phyloP scores from a whole-genome alignment of 2,113 vertebrate genomes.

The Cervus canadensis region DNA sequence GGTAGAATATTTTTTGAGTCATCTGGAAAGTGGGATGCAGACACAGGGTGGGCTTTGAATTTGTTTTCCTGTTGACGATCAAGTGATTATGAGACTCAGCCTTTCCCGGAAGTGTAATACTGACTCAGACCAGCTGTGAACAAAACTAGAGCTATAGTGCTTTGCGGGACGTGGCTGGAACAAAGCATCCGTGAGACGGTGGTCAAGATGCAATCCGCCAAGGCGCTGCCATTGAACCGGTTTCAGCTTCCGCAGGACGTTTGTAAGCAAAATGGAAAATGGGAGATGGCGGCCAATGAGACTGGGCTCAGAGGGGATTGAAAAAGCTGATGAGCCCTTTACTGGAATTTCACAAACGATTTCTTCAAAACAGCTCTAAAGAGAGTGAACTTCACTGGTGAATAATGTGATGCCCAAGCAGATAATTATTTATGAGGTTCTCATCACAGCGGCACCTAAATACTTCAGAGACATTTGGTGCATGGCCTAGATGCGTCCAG shows the following conservation, averaged over 20 bases:
- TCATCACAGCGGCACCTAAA: slow-evolving; percentile 6
- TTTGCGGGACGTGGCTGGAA: not conserved
- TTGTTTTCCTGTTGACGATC: not conserved
- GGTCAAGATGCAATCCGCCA: not conserved
- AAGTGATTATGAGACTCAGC: not conserved
- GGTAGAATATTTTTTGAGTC: not conserved
- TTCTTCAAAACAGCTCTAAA: slow-evolving; percentile 23
- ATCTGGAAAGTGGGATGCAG: not conserved
- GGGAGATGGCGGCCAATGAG: not conserved
- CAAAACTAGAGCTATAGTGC: not conserved
- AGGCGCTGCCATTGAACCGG: fast-evolving
- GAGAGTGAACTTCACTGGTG: not conserved
- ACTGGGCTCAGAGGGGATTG: not conserved
- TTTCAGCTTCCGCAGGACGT: not conserved
- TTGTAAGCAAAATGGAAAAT: not conserved
- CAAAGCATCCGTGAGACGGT: not conserved
- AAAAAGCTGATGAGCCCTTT: not conserved
- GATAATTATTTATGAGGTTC: slow-evolving; percentile 48
- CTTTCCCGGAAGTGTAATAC: not conserved
- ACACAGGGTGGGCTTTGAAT: not conserved
- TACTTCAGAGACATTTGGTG: slow-evolving; percentile 7
- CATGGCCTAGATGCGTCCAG: not conserved
- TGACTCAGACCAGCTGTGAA: not conserved
- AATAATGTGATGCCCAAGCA: not conserved
- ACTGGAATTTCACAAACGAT: slow-evolving; percentile 24